These are phyloP conservation scores for Peucedramus taeniatus DNA, from an alignment of 2,113 vertebrate species.

Conservation along the genomic window DNA sequence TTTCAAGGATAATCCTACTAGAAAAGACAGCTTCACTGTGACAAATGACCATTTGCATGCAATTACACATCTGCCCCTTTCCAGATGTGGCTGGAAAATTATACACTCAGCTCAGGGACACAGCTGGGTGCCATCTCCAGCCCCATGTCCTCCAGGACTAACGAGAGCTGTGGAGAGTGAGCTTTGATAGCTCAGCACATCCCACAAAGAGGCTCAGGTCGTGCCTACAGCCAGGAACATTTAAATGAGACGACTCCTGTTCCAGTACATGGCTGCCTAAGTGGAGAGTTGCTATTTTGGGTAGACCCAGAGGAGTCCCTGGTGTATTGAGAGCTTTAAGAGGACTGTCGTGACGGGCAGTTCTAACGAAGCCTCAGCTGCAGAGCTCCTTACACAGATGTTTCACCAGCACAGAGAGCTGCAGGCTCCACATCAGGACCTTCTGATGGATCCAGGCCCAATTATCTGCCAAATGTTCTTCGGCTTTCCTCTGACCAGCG, in stretches of 20 bases:
- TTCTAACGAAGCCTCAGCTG: constrained; percentile 11
- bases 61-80: background rate
- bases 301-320: background rate
- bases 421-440: background rate
- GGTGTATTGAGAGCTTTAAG: background rate
- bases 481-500: background rate
- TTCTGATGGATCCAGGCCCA: constrained; percentile 18
- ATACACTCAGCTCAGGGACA: background rate
- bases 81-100: constrained; percentile 4
- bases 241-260: background rate
- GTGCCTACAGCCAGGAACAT: background rate
- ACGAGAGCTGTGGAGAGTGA: background rate
- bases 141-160: background rate
- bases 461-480: constrained; percentile 29
- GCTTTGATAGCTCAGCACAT: constrained; percentile 8
- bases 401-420: background rate
- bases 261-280: background rate
- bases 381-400: background rate
- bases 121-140: background rate
- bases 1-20: background rate
- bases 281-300: background rate
- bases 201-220: background rate
- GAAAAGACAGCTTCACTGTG: background rate
- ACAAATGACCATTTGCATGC: background rate
- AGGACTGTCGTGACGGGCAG: background rate